phyloP scores from a whole-genome alignment of 2,797 vertebrate genomes.

The Girardinus metallicus region DNA sequence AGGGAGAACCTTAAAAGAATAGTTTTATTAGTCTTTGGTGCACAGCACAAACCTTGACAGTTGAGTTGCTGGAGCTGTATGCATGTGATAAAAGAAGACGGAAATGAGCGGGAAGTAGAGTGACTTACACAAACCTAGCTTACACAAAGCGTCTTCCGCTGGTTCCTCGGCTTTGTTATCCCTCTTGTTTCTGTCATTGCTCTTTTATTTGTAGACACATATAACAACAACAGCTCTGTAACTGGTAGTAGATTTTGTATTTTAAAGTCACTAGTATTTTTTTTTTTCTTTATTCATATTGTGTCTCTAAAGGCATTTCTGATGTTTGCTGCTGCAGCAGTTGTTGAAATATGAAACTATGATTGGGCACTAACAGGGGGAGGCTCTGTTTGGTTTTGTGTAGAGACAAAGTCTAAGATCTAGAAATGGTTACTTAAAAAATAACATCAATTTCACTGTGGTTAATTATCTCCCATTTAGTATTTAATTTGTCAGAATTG shows the following conservation, averaged over 20 bases:
- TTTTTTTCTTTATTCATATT: neutral
- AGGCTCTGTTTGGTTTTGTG: neutral
- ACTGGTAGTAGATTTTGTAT: neutral
- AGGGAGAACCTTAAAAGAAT: conserved; percentile 37
- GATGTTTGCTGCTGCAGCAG: neutral
- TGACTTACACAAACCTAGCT: conserved; percentile 27
- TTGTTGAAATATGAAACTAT: neutral
- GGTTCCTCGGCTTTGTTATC: conserved; percentile 19
- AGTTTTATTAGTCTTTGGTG: conserved; percentile 70
- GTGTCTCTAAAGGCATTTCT: neutral
- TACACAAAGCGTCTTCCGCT: conserved; percentile 19
- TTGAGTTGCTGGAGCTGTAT: conserved; percentile 17
- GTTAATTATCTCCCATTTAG: neutral
- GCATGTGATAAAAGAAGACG: conserved; percentile 49
- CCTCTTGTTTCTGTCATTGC: conserved; percentile 16
- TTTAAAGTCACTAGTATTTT: neutral
- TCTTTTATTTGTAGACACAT: neutral
- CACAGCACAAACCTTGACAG: conserved; percentile 43
- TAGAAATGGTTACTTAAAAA: neutral
- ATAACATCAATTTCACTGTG: neutral
- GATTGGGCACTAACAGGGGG: neutral
- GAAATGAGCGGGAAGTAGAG: conserved; percentile 33
- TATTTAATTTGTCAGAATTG: neutral
- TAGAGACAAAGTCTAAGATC: neutral
- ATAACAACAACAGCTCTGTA: neutral